Percentiles rank a stretch among this genome's conserved stretches.
Conservation (phyloP, 1,140 invertebrate genomes). For the Bombus pascuorum region DNA sequence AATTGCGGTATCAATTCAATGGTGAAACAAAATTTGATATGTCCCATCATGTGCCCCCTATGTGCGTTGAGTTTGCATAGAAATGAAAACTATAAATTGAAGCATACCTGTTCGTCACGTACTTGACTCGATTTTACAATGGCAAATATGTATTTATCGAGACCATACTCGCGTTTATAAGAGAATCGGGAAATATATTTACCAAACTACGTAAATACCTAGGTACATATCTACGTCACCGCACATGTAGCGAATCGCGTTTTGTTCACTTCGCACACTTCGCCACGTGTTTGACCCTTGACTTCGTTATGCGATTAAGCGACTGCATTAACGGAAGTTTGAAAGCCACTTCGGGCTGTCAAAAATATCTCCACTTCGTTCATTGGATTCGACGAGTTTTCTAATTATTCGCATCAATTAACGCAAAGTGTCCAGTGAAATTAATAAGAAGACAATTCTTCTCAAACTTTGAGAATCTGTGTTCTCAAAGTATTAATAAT, state of each 20-base stretch:
- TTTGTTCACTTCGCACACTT: neutral
- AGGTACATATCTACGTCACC: neutral
- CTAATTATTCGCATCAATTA: neutral
- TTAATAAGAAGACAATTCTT: neutral
- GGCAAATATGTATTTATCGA: constrained; percentile 6
- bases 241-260: neutral
- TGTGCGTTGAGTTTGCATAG: too few species aligned
- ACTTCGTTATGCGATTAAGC: constrained; percentile 24
- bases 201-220: neutral
- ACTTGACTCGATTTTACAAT: neutral
- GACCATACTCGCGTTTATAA: neutral
- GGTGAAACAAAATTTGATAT: too few species aligned
- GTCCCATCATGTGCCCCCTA: too few species aligned
- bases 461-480: neutral
- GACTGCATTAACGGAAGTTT: constrained; percentile 28
- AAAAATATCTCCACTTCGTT: neutral
- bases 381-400: neutral
- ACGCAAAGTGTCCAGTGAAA: neutral
- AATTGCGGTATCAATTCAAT: too few species aligned
- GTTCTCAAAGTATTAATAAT: too few species aligned
- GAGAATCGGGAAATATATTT: constrained; percentile 36
- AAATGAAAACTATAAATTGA: too few species aligned
- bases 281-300: constrained; percentile 18
- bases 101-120: neutral
- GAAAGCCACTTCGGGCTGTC: neutral